Evolutionary conservation across 1,140 invertebrate species (phyloP).

Genomic region (Linepithema humile): DNA sequence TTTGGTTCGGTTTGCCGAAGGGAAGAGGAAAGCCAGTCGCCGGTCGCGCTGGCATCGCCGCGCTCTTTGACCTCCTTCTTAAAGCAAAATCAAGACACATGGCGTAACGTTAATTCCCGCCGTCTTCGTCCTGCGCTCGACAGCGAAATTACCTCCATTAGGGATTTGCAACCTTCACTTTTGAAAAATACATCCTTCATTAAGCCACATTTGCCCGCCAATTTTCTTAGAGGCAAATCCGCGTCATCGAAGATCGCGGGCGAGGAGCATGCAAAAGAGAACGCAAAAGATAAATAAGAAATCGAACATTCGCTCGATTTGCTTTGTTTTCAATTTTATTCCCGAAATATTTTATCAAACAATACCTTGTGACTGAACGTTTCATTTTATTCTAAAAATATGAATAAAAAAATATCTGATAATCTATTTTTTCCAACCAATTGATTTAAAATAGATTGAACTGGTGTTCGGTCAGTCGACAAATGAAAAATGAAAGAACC

Average conservation of each 20-base stretch:
- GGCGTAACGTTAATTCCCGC: constrained; percentile 52
- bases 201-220: constrained; percentile 17
- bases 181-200: constrained; percentile 42
- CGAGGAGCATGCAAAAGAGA: no score
- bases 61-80: constrained; percentile 57
- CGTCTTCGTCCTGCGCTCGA: neutral
- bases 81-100: constrained; percentile 41
- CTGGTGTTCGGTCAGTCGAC: no score
- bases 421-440: neutral
- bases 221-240: neutral
- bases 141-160: constrained; percentile 27
- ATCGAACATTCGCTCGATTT: no score
- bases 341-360: no score
- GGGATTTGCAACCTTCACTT: constrained; percentile 24
- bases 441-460: neutral
- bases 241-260: neutral
- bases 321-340: no score
- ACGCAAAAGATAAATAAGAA: no score
- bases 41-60: neutral
- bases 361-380: no score
- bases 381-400: no score
- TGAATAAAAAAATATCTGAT: no score
- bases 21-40: constrained; percentile 7
- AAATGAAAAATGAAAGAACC: neutral
- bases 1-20: no score